Evolutionary conservation across 1,140 invertebrate species (phyloP).

Genomic region (Hyles vespertilio): DNA sequence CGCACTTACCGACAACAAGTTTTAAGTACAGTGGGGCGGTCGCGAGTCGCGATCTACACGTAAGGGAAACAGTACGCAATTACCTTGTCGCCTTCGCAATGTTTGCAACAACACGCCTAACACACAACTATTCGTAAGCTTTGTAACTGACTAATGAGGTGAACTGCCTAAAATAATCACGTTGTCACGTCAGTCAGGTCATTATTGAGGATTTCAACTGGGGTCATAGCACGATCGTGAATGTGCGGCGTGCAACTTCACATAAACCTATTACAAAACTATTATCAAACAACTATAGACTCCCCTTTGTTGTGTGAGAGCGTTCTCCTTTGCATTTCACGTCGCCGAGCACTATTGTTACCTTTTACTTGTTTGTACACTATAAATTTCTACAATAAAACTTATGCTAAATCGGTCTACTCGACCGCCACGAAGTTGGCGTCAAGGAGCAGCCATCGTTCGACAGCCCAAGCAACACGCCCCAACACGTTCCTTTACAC

Average conservation of each 20-base stretch:
- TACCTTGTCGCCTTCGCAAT: slow-evolving; percentile 13
- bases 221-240: slow-evolving; percentile 37
- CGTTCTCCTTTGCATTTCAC: slow-evolving; percentile 71
- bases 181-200: slow-evolving; percentile 41
- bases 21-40: slow-evolving; percentile 1
- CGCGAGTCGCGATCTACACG: background rate
- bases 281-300: slow-evolving; percentile 45
- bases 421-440: slow-evolving; percentile 59
- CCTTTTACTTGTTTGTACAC: slow-evolving; percentile 37
- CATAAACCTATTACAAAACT: slow-evolving; percentile 21
- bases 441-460: slow-evolving; percentile 57
- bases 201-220: slow-evolving; percentile 37
- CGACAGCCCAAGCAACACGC: slow-evolving; percentile 52
- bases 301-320: slow-evolving; percentile 67
- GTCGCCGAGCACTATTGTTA: slow-evolving; percentile 42
- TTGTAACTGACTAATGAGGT: slow-evolving; percentile 4
- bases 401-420: slow-evolving; percentile 37
- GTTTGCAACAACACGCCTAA: slow-evolving; percentile 4
- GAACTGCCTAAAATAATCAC: slow-evolving; percentile 15
- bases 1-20: slow-evolving; percentile 15
- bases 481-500: slow-evolving; percentile 44
- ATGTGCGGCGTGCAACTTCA: slow-evolving; percentile 46
- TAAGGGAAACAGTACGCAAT: slow-evolving; percentile 16
- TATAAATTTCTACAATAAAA: slow-evolving; percentile 43
- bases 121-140: slow-evolving; percentile 3